These are phyloP conservation scores for Yponomeuta malinellus DNA, from an alignment of 2,888 invertebrate species.

Conservation along the genomic window DNA sequence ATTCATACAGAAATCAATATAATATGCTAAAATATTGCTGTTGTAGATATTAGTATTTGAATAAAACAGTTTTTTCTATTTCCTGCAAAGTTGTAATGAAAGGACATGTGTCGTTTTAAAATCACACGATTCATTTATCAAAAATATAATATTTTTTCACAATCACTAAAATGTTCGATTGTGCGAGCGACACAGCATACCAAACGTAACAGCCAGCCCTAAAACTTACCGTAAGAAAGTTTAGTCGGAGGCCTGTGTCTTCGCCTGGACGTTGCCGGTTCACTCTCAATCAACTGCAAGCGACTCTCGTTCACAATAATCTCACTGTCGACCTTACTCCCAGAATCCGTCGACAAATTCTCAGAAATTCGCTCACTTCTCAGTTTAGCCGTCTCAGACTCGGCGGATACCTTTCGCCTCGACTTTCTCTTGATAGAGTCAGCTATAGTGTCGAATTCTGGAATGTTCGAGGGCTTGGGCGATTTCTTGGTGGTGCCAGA, in stretches of 20 bases:
- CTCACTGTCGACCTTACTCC: conserved; percentile 6
- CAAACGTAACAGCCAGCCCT: no score
- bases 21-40: no score
- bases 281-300: conserved; percentile 8
- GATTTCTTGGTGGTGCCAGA: neutral
- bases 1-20: no score
- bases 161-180: no score
- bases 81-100: no score
- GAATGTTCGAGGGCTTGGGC: neutral
- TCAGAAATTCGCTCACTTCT: neutral
- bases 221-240: neutral
- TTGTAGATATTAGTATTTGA: no score
- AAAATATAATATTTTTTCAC: no score
- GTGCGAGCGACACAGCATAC: no score
- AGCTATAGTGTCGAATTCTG: neutral
- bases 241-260: neutral
- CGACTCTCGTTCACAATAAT: conserved; percentile 16
- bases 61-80: no score
- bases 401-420: neutral
- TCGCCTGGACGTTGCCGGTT: neutral
- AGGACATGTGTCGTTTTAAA: no score
- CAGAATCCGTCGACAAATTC: neutral
- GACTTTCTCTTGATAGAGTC: neutral
- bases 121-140: no score
- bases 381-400: neutral